Conservation (phyloP, 2,888 invertebrate genomes). For the Papilio protenor region DNA sequence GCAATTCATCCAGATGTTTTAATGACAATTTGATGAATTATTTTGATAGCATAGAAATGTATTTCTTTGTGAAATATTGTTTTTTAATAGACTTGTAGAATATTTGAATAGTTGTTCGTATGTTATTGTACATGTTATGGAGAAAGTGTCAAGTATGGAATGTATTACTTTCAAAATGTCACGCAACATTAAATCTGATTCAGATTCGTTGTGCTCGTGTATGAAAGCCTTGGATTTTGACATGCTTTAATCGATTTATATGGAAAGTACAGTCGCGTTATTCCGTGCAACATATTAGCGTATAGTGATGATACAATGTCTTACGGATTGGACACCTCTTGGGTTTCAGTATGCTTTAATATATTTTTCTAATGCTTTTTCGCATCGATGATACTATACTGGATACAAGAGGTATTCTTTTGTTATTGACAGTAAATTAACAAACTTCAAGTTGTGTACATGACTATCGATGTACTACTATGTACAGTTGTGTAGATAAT, state of each 20-base stretch:
- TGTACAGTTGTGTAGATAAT: slow-evolving; percentile 13
- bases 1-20: background rate
- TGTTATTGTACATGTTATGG: slow-evolving; percentile 20
- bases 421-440: background rate
- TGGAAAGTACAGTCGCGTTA: slow-evolving; percentile 18
- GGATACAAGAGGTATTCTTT: background rate
- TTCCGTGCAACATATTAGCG: background rate
- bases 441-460: background rate
- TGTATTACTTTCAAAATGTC: slow-evolving; percentile 38
- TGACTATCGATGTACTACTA: background rate
- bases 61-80: background rate
- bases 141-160: slow-evolving; percentile 40
- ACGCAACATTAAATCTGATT: slow-evolving; percentile 36
- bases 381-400: background rate
- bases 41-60: background rate
- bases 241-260: slow-evolving; percentile 46
- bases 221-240: slow-evolving; percentile 44
- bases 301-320: background rate
- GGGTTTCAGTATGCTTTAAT: background rate
- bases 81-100: background rate
- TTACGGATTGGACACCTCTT: background rate
- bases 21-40: background rate
- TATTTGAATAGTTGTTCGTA: background rate
- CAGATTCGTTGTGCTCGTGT: slow-evolving; percentile 34
- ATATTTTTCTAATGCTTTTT: background rate